Conservation (phyloP, 1,140 invertebrate genomes). For the Oppia nitens region DNA sequence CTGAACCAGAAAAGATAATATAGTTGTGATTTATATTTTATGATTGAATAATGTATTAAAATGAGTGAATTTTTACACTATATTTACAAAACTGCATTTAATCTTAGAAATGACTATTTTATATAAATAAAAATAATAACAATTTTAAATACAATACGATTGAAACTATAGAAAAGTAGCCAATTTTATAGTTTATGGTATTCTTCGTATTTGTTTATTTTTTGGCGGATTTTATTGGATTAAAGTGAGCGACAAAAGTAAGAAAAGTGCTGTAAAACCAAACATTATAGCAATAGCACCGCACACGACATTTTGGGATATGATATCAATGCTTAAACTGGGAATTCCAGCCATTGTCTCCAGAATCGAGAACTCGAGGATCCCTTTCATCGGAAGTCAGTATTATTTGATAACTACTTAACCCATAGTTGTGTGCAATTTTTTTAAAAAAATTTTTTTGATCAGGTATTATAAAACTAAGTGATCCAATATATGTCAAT, state of each 20-base stretch:
- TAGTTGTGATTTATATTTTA: background rate
- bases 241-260: background rate
- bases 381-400: background rate
- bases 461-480: constrained; percentile 5
- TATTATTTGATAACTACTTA: background rate
- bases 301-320: constrained; percentile 5
- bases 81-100: no score
- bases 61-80: background rate
- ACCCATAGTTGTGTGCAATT: no score
- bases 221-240: constrained; percentile 13
- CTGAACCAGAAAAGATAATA: no score
- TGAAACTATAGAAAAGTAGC: background rate
- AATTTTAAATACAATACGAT: no score
- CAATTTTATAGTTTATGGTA: background rate
- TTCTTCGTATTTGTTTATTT: background rate
- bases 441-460: background rate
- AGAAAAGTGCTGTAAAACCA: background rate
- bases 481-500: constrained; percentile 12
- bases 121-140: no score
- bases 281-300: constrained; percentile 1
- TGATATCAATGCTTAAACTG: background rate
- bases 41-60: background rate
- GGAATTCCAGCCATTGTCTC: constrained; percentile 3
- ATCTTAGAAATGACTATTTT: no score
- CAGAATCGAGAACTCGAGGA: background rate